Evolutionary conservation across 2,888 invertebrate genomes (phyloP).

Genomic region (Tupiocoris notatus): DNA sequence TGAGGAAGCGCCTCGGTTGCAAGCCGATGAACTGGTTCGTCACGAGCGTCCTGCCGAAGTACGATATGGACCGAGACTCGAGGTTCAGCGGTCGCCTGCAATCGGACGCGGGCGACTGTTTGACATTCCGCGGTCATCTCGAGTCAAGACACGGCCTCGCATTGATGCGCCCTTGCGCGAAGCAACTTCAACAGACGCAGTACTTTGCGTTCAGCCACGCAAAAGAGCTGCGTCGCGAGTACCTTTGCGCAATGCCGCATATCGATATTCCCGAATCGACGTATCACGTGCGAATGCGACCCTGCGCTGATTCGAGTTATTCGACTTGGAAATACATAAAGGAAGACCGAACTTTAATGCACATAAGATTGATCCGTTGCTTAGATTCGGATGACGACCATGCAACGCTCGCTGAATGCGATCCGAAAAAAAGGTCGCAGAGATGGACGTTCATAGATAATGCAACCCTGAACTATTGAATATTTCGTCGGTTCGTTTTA

Average conservation of each 20-base stretch:
- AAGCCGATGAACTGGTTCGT: constrained; percentile 91
- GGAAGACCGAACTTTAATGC: not conserved
- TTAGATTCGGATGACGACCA: constrained; percentile 1
- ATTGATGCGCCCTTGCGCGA: not conserved
- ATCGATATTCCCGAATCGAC: not conserved
- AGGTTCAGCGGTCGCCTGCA: not conserved
- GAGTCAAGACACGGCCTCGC: not conserved
- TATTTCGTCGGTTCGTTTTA: too few species aligned
- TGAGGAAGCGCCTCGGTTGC: constrained; percentile 56
- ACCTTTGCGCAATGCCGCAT: constrained; percentile 9
- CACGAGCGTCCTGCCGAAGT: constrained; percentile 71
- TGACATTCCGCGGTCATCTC: not conserved
- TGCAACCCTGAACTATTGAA: not conserved
- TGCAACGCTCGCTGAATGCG: not conserved
- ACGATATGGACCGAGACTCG: constrained; percentile 9
- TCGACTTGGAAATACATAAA: constrained; percentile 2
- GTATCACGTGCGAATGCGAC: not conserved
- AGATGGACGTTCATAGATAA: constrained; percentile 15
- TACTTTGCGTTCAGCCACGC: constrained; percentile 22
- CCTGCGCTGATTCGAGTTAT: not conserved
- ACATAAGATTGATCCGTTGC: not conserved
- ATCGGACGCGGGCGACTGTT: constrained; percentile 4
- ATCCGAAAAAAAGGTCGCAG: constrained; percentile 12
- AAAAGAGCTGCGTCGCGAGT: constrained; percentile 18
- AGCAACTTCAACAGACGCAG: not conserved